phyloP scores from a whole-genome alignment of 2,113 vertebrate genomes.

The Porphyrio hochstetteri region DNA sequence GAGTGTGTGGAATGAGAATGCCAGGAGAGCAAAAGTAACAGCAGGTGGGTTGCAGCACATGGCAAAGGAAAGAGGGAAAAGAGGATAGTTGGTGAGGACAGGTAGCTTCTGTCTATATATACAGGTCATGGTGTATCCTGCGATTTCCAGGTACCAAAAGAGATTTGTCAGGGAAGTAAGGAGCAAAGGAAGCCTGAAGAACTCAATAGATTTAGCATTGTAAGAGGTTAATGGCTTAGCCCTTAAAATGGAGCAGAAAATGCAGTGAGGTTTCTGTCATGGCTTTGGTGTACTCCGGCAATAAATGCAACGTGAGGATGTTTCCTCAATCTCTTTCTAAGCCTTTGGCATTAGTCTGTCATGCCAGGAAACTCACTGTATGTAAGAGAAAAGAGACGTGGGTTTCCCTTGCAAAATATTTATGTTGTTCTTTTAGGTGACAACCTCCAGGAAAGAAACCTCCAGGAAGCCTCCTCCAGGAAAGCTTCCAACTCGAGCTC shows the following conservation, averaged over 20 bases:
- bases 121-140: neutral
- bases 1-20: neutral
- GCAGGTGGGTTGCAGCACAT: neutral
- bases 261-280: neutral
- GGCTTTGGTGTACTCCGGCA: neutral
- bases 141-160: neutral
- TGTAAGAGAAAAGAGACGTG: neutral
- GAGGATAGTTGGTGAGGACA: neutral
- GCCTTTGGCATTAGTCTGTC: neutral
- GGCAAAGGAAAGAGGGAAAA: neutral
- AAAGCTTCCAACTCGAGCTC: neutral
- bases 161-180: neutral
- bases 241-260: constrained; percentile 27
- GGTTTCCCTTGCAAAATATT: neutral
- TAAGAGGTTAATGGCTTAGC: constrained; percentile 7
- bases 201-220: neutral
- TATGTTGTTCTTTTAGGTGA: neutral
- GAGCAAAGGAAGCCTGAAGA: neutral
- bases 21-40: neutral
- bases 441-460: neutral
- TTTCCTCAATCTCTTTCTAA: neutral
- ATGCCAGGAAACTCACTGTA: neutral
- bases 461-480: neutral
- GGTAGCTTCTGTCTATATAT: neutral
- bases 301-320: neutral